Base-by-base conservation (phyloP, 2,888 invertebrate genomes). In the Entomobrya proxima region DNA sequence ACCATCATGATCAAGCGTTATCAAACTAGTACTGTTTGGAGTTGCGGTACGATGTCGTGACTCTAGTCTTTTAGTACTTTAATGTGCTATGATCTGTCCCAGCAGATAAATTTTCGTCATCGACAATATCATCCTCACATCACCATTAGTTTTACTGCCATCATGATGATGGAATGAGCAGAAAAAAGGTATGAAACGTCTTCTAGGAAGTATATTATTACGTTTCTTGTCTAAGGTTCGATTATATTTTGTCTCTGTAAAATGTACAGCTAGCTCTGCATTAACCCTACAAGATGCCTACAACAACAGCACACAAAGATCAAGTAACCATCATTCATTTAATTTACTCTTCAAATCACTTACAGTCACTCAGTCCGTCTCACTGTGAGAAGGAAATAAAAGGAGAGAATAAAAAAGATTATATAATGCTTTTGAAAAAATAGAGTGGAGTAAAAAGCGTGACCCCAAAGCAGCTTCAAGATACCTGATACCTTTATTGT, bases 31-130 rank as follows among this genome's bases (percentile, higher is more conserved):
- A 21, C 15, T 61, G 61, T 30, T 64, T 37, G 24, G 37, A 24
- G 67, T 24, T 21, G 27, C 44, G 44, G 44, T 24, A 69, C 13
- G 69, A 13, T 83, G 83, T 77, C 83, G 83, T 83, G 83, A 83
- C 83, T 83, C 76, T 74, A 11, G 74, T 47, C 75, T 75, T 82
- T 81, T 30, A 21, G 27, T 27, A 67, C 30, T 44, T 69, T 44
- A 69, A 69, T 69, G 69, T 69, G 15, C 69, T 30, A 67, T 64
- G 78, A 64, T 78, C 50, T 67, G 30, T 69, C 44, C 44, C 27
- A 69, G 47, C 27, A 69, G 69, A 69, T 69, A 64, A n/a, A 32
- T 27, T 35, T 69, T 69, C 27, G 24, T 21, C 40, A 69, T 40
- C 37, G n/a, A 5, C 24, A 69, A 69, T 69, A 69, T 44, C 69